A percentile compares a stretch with the other conserved stretches of the same genome.
Conservation (phyloP, 2,113 vertebrate genomes). For the Campylomormyrus numenius region DNA sequence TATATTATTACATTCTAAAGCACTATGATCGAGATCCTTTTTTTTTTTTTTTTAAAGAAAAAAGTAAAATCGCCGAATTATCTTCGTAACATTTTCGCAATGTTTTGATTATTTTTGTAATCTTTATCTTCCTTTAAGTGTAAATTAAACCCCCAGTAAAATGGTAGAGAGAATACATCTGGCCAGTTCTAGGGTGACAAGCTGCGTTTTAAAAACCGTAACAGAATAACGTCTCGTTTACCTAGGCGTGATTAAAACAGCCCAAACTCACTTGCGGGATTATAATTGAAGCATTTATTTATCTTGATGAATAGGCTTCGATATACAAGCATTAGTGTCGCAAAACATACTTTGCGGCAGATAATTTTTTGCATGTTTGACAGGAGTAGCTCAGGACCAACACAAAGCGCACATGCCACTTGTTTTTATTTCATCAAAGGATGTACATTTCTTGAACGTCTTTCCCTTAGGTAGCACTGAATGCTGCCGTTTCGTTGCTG, state of each 20-base stretch:
- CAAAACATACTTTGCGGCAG: background rate
- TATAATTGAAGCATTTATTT: background rate
- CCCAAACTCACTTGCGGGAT: background rate
- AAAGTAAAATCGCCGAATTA: background rate
- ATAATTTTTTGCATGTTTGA: background rate
- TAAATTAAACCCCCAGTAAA: background rate
- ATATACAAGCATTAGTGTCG: background rate
- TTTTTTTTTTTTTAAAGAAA: background rate
- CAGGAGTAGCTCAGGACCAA: background rate
- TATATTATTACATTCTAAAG: background rate
- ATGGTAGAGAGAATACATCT: background rate
- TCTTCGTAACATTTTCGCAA: background rate
- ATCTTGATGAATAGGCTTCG: background rate
- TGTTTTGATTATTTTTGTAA: background rate
- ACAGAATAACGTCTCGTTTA: background rate
- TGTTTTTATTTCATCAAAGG: background rate
- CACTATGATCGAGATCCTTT: background rate
- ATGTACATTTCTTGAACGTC: background rate
- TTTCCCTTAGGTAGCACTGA: conserved; percentile 26
- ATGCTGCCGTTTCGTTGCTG: conserved; percentile 28
- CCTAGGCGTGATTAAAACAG: background rate
- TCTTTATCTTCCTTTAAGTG: background rate
- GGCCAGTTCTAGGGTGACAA: background rate
- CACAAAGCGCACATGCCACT: background rate
- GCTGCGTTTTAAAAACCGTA: background rate